Base-by-base conservation (phyloP, 1,140 invertebrate species). In the Alviniconcha marisindica region DNA sequence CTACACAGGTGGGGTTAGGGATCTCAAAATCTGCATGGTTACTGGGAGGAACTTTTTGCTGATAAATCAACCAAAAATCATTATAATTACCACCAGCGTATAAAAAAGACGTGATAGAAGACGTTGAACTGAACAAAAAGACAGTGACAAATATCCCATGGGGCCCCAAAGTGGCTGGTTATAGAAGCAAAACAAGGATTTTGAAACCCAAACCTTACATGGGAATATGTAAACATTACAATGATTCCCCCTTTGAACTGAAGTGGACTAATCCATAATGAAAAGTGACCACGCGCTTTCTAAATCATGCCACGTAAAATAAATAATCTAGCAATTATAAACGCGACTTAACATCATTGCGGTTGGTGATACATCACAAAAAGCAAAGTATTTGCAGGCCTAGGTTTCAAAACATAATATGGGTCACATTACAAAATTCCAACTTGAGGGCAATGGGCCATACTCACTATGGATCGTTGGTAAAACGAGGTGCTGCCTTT, bases 401-500 rank as follows among this genome's bases (percentile, higher is more conserved):
- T 48, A 18, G 44, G 44, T 48, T 10, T 10, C 5, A 48, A 48
- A 48, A 2, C 44, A 15, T 1, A 36, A 80, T 42, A 28, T 66
- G 40, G 78, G 56, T 80, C 78, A 80, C 36, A 69, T 80, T 80
- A 66, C 31, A n/a, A 66, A 66, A 80, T 80, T 10, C 56, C 24
- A 12, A 36, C 63, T 76, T 44, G 31, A 71, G 83, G 77, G 42
- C 79, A 83, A 18, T 83, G 83, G 85, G 81, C 66, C 77, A 84
- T 89, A 96, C 97, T 97, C 95, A 99, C 98, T 96, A 99, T 89
- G 97, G 95, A 91, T 99, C 97, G 93, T 98, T 98, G 91, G 96
- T 96, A 93, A 99, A 99, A 84, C 89, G 88, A 92, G 96, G 96
- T 74, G 97, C 31, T 82, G 83, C 97, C 93, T 96, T 97, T 84